Conservation (phyloP, 2,888 invertebrate species). For the Dermolepida albohirtum region DNA sequence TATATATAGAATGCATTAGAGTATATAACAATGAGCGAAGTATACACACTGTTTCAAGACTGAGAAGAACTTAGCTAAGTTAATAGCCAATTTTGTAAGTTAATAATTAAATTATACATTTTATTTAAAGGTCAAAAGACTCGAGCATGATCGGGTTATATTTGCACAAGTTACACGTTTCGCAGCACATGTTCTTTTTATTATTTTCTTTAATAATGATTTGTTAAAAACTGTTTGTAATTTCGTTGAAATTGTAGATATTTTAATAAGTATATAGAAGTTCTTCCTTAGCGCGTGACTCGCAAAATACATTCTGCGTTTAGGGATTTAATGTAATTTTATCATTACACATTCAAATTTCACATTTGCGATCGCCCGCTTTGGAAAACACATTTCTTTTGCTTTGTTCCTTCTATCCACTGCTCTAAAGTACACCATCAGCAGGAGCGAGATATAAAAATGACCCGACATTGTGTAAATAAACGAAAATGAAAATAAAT, state of each 20-base stretch:
- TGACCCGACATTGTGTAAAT: slow-evolving; percentile 32
- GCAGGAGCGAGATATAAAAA: background rate
- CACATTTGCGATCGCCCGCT: too few relatives aligned
- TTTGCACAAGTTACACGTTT: slow-evolving; percentile 29
- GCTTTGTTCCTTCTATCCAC: slow-evolving; percentile 14
- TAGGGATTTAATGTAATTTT: too few relatives aligned
- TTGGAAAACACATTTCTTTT: background rate
- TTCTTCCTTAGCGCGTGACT: too few relatives aligned
- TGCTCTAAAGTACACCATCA: background rate
- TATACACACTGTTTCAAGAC: slow-evolving; percentile 62
- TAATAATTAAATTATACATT: slow-evolving; percentile 41
- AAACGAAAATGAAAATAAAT: slow-evolving; percentile 44
- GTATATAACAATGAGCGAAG: slow-evolving; percentile 46
- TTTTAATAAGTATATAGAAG: slow-evolving; percentile 5
- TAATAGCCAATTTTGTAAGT: slow-evolving; percentile 53
- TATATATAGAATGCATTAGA: slow-evolving; percentile 47
- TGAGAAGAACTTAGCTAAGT: slow-evolving; percentile 54
- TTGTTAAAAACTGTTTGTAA: background rate
- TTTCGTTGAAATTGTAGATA: slow-evolving; percentile 25
- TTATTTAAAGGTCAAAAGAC: slow-evolving; percentile 13
- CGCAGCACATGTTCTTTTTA: slow-evolving; percentile 27
- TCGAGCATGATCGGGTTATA: slow-evolving; percentile 37
- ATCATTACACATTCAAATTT: too few relatives aligned
- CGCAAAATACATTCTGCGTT: too few relatives aligned
- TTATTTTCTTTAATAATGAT: slow-evolving; percentile 19